Evolutionary conservation across 2,888 invertebrate species (phyloP), one percentile per base, ranked within the genome.

Genomic region (Synergus laeviventris): DNA sequence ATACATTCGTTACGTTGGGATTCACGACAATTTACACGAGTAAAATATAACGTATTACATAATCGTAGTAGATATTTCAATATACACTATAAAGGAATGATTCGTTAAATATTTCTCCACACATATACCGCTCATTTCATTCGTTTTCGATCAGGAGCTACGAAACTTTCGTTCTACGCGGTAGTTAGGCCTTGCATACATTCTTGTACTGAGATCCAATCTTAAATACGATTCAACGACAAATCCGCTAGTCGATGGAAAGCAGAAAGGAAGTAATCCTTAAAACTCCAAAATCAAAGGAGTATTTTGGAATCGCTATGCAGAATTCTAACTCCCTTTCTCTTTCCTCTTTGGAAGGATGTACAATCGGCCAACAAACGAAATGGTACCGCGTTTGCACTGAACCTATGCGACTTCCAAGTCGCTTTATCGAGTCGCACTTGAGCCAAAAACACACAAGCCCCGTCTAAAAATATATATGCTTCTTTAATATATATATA

Each of bases 81-180:
- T 89, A 89, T 89, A 89, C 86, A 89, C 84, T 82, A 84, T 88
- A 86, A 86, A 88, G 90, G 90, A 91, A 91, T 90, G 90, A 89
- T 89, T 89, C 86, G 86, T 88, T 88, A 86, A 87, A 88, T 85
- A 86, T 86, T 82, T 84, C 78, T 82, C 83, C 79, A 79, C 84
- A 81, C 80, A 81, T 74, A 78, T 81, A 79, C 80, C 84, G 80
- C 77, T 82, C 78, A 79, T 83, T 81, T 78, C 79, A 76, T 81
- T 77, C 76, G 75, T 80, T 79, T 74, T 78, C 78, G 80, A 82
- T 83, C 81, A 82, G 82, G 85, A 85, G 81, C 80, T 66, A 79
- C 82, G 82, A 82, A 81, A 82, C 84, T 70, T 81, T 83, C 79
- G 59, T 76, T 83, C 81, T 84, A 81, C 84, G 83, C 84, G 82